A percentile compares a stretch with the other conserved stretches of the same genome.
These are phyloP conservation scores for Meiosimyza platycephala DNA, from an alignment of 2,888 invertebrate species.

Conservation along the genomic window DNA sequence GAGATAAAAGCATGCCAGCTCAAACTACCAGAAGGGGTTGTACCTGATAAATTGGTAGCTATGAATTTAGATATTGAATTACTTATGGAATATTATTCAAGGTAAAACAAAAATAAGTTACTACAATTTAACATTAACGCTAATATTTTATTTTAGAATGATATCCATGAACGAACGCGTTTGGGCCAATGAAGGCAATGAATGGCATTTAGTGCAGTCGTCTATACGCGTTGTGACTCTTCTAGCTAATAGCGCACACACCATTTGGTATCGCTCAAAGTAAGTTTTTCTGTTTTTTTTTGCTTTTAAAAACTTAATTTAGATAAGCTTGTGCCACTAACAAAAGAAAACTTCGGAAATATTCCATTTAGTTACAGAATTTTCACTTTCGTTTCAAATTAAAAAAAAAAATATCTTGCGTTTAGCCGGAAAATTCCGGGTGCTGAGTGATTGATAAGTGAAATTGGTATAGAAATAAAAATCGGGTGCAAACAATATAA, in stretches of 20 bases:
- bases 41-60: conserved; percentile 80
- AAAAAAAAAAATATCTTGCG: not conserved
- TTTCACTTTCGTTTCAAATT: not conserved
- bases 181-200: conserved; percentile 87
- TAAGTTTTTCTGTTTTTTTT: conserved; percentile 48
- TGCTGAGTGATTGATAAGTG: too few species aligned
- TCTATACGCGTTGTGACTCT: conserved; percentile 78
- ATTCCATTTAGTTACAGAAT: too few species aligned
- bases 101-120: conserved; percentile 48
- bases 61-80: conserved; percentile 82
- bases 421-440: too few species aligned
- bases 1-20: conserved; percentile 83
- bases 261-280: conserved; percentile 69
- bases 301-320: not conserved
- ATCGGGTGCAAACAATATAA: too few species aligned
- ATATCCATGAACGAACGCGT: conserved; percentile 85
- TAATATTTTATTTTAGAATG: conserved; percentile 69
- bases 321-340: not conserved
- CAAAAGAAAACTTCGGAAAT: not conserved
- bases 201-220: conserved; percentile 85
- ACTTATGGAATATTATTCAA: conserved; percentile 84
- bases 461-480: too few species aligned
- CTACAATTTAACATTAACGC: not conserved
- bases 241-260: conserved; percentile 74
- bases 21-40: conserved; percentile 78